These are phyloP conservation scores for Prosapia bicincta DNA, from an alignment of 2,888 invertebrate genomes.

Conservation along the genomic window DNA sequence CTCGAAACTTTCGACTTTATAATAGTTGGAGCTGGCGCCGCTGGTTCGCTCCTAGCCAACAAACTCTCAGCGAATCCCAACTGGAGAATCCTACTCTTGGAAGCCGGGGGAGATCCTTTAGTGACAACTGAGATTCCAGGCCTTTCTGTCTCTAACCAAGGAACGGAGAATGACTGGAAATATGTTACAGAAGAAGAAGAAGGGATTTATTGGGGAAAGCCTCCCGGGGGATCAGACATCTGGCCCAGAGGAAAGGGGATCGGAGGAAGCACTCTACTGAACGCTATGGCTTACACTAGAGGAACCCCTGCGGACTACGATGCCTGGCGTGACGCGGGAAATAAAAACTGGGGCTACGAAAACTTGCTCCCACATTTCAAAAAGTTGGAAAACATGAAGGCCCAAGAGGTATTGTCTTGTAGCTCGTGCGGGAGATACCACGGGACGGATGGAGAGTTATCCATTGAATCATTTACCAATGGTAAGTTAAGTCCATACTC, in stretches of 20 bases:
- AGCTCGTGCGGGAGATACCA: constrained; percentile 39
- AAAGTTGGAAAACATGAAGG: constrained; percentile 43
- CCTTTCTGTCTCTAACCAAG: constrained; percentile 45
- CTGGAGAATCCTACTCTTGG: constrained; percentile 53
- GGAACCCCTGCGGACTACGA: constrained; percentile 64
- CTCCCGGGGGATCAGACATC: constrained; percentile 45
- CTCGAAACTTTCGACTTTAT: constrained; percentile 40
- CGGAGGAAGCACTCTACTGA: constrained; percentile 62
- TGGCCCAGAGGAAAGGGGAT: constrained; percentile 60
- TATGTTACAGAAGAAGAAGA: constrained; percentile 51
- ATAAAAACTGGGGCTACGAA: constrained; percentile 57
- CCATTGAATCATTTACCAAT: constrained; percentile 52
- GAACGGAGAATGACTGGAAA: constrained; percentile 41
- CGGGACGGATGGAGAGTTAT: constrained; percentile 37
- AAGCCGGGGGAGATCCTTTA: constrained; percentile 53
- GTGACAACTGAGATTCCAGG: constrained; percentile 48
- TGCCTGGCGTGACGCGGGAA: constrained; percentile 58
- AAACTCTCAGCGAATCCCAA: constrained; percentile 48
- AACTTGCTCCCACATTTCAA: constrained; percentile 45
- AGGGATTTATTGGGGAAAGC: constrained; percentile 44
- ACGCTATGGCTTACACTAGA: constrained; percentile 61
- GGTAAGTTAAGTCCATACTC: constrained; percentile 32
- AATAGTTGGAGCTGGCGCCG: constrained; percentile 47
- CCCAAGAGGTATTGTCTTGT: constrained; percentile 28
- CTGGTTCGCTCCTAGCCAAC: constrained; percentile 53